A percentile compares a stretch with the other conserved stretches of the same genome.
Evolutionary conservation across 2,797 vertebrate genomes (phyloP).

Genomic region (Coregonus suidteri): DNA sequence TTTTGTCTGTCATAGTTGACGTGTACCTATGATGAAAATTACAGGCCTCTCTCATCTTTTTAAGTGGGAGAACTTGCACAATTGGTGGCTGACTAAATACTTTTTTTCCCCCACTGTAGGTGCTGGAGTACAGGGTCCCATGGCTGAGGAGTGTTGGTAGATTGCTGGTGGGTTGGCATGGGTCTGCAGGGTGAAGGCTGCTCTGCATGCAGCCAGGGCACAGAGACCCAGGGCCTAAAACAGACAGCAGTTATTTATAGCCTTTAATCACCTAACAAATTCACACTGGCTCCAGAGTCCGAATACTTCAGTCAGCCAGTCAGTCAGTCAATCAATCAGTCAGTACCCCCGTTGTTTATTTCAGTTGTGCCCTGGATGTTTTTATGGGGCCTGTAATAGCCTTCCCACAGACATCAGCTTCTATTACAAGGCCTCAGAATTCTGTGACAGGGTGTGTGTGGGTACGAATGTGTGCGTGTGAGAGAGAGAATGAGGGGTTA

Average conservation of each 20-base stretch:
- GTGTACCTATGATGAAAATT: no score
- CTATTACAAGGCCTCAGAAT: neutral
- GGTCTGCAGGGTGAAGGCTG: slow-evolving; percentile 51
- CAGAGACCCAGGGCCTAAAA: slow-evolving; percentile 53
- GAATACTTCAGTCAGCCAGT: slow-evolving; percentile 68
- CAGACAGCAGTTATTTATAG: slow-evolving; percentile 76
- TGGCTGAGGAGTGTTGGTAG: slow-evolving; percentile 70
- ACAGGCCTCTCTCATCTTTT: no score
- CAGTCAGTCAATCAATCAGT: neutral
- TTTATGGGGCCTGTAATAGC: slow-evolving; percentile 15
- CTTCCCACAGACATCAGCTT: neutral
- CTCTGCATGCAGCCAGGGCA: slow-evolving; percentile 42
- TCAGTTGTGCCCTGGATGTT: slow-evolving; percentile 24
- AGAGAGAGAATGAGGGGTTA: neutral
- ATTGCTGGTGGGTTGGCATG: slow-evolving; percentile 62
- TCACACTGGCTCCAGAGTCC: slow-evolving; percentile 72
- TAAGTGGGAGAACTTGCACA: no score
- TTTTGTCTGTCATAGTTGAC: no score
- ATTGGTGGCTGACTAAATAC: no score
- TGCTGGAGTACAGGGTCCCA: slow-evolving; percentile 64
- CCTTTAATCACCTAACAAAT: slow-evolving; percentile 79
- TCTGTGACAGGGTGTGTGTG: neutral
- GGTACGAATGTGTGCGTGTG: no score
- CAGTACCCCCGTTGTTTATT: slow-evolving; percentile 33
- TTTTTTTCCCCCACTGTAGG: neutral